phyloP scores from a whole-genome alignment of 2,797 vertebrate genomes.

The Leptodactylus fallax region DNA sequence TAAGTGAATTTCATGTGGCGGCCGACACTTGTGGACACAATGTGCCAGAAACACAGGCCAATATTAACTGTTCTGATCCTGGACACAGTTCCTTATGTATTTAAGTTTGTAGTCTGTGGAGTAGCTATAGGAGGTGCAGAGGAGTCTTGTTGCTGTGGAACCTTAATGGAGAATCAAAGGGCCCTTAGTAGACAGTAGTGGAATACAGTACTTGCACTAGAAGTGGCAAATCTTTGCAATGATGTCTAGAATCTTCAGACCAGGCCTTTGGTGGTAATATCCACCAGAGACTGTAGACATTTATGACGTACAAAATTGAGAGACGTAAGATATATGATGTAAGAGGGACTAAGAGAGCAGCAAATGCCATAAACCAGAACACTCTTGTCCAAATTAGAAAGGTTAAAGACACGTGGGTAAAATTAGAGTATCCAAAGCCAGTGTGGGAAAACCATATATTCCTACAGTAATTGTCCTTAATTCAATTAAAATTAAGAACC shows the following conservation, averaged over 20 bases:
- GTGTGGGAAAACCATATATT: background rate
- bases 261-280: background rate
- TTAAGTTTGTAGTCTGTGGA: background rate
- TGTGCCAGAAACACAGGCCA: slow-evolving; percentile 46
- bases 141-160: background rate
- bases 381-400: background rate
- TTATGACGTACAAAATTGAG: background rate
- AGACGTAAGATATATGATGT: too few relatives aligned
- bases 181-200: background rate
- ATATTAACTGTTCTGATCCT: slow-evolving; percentile 36
- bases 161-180: background rate
- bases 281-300: background rate
- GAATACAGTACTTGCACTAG: background rate
- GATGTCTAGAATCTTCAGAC: background rate
- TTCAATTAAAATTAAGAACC: background rate
- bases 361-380: background rate
- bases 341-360: background rate
- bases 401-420: background rate
- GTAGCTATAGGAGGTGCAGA: background rate
- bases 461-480: background rate
- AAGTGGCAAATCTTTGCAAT: background rate
- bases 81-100: background rate
- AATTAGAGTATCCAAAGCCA: background rate
- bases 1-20: slow-evolving; percentile 60
- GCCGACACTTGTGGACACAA: slow-evolving; percentile 36